Conservation (phyloP, 2,797 vertebrate species). For the Coendou prehensilis region DNA sequence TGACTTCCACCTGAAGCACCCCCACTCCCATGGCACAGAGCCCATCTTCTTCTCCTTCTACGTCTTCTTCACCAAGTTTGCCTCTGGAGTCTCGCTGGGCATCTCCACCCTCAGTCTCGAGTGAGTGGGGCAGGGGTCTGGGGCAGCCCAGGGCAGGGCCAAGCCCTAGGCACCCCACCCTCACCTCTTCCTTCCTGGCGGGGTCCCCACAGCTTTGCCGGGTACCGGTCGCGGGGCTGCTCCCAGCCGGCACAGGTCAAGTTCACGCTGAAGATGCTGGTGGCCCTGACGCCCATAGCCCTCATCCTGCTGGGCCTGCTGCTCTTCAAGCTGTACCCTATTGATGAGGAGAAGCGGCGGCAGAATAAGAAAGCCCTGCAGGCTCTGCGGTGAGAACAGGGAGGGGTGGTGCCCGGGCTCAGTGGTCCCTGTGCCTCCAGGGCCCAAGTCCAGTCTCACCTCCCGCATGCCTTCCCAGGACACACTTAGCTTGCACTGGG, state of each 20-base stretch:
- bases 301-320: conserved; percentile 95
- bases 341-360: conserved; percentile 93
- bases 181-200: not conserved
- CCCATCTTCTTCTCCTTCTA: conserved; percentile 99
- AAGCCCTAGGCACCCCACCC: not conserved
- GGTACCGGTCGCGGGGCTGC: conserved; percentile 95
- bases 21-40: conserved; percentile 93
- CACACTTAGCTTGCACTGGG: not conserved
- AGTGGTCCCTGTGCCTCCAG: not conserved
- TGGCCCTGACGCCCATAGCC: conserved; percentile 93
- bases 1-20: conserved; percentile 96
- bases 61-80: conserved; percentile 99
- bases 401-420: not conserved
- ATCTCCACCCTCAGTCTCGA: conserved; percentile 98
- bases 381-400: conserved; percentile 90
- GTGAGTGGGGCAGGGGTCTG: conserved; percentile 90
- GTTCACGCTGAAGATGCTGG: conserved; percentile 95
- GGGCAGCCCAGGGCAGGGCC: not conserved
- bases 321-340: conserved; percentile 96
- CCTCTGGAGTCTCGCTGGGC: conserved; percentile 97
- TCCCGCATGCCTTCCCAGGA: not conserved
- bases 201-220: conserved; percentile 92
- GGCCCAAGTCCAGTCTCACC: not conserved
- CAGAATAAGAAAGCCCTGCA: conserved; percentile 95
- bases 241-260: conserved; percentile 93